Base-by-base conservation (phyloP, 2,797 vertebrate genomes). In the Cichlasoma orientale region DNA sequence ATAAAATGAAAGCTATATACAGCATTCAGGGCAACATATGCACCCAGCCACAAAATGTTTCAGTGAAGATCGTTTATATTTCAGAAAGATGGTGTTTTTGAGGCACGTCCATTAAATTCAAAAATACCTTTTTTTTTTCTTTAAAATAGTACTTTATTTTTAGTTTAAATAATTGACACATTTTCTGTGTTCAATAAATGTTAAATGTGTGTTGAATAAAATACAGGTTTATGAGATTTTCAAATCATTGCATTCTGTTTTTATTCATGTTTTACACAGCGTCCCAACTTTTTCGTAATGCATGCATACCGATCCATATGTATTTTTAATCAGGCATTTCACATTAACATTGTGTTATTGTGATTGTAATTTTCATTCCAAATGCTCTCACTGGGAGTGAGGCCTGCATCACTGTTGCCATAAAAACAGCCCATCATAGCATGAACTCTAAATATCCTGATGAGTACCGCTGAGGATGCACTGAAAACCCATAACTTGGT, bases 401-500 rank as follows among this genome's bases (percentile, higher is more conserved):
- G 3, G 44, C 41, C 59, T 41, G 33, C 41, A 38, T 41, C 58
- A 18, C 0, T 44, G 14, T 27, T 63, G 38, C 21, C 21, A 63
- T 3, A 25, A 21, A 27, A 14, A 0, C 23, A 63, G 38, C 59
- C 44, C 25, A 44, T 66, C 23, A 27, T 44, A 47, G 61, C 38
- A 47, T 27, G 14, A 19, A 44, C 18, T 63, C 21, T 7, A 44
- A 25, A 66, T 47, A 66, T 66, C 38, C 16, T 4, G 44, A 18
- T 6, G 44, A 50, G 19, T 50, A 47, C 5, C 13, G 5, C 13
- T 18, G 23, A 47, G 16, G 25, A 63, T 63, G 59, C 44, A 4
- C 38, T 63, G 31, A 14, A 16, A 0, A 0, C n/a, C 23, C 13
- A 19, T 1, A 12, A 11, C 23, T 44, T 27, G 23, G 0, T 63